Percentiles rank a stretch among this genome's conserved stretches.
These are phyloP conservation scores for Lophotis ruficrista DNA, from an alignment of 2,113 vertebrate genomes.

Conservation along the genomic window DNA sequence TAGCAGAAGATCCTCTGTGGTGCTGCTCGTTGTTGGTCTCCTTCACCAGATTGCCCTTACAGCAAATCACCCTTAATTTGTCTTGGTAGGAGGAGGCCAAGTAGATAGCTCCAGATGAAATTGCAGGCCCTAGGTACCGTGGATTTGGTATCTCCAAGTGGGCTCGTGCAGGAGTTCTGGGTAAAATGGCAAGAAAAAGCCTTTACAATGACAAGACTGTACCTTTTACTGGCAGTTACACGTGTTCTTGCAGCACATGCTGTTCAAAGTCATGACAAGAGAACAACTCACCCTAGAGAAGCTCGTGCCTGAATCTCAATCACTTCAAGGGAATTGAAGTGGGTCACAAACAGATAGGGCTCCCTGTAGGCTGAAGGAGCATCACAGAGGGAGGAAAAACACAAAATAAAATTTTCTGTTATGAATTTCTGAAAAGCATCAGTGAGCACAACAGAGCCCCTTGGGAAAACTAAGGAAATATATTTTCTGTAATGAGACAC, in stretches of 20 bases:
- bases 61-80: conserved; percentile 96
- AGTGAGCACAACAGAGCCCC: background rate
- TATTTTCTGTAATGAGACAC: background rate
- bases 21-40: conserved; percentile 90
- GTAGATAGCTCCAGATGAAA: conserved; percentile 95
- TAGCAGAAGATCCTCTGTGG: conserved; percentile 83
- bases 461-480: background rate
- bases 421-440: background rate
- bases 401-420: background rate
- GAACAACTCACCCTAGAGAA: conserved; percentile 84
- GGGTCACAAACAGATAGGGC: conserved; percentile 96
- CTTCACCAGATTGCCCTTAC: conserved; percentile 94
- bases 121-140: conserved; percentile 94
- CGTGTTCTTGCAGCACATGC: background rate
- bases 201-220: background rate
- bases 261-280: background rate
- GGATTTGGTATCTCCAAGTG: conserved; percentile 96
- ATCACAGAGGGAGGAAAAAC: background rate
- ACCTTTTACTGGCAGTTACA: background rate
- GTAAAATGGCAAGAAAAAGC: background rate
- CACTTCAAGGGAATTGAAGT: conserved; percentile 98
- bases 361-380: conserved; percentile 91
- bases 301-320: conserved; percentile 95
- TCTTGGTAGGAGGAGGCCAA: conserved; percentile 98
- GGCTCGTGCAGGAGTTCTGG: conserved; percentile 88